Conservation (phyloP, 2,888 invertebrate species). For the Synanthedon formicaeformis region DNA sequence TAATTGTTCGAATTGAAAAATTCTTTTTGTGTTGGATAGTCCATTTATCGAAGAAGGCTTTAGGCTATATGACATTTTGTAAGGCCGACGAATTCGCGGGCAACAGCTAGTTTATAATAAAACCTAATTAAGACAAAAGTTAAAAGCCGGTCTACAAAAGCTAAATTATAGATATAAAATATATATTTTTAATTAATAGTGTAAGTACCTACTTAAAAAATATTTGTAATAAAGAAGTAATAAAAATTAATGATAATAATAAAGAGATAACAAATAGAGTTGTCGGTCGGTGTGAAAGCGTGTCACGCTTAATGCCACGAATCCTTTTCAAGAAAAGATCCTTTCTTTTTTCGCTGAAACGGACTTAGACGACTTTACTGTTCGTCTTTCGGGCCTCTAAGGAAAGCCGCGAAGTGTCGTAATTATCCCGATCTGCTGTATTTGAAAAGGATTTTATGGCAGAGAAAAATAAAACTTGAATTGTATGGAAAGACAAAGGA, state of each 20-base stretch:
- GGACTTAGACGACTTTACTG: slow-evolving; percentile 64
- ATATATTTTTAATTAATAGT: neutral
- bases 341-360: slow-evolving; percentile 55
- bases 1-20: too few relatives aligned
- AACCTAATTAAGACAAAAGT: too few relatives aligned
- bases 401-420: slow-evolving; percentile 63
- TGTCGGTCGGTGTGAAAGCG: slow-evolving; percentile 30
- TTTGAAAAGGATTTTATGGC: slow-evolving; percentile 12
- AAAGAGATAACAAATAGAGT: too few relatives aligned
- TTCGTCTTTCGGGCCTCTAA: slow-evolving; percentile 54
- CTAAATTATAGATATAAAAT: too few relatives aligned
- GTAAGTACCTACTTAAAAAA: neutral
- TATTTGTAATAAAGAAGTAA: neutral
- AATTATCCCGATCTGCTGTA: slow-evolving; percentile 43
- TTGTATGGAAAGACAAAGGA: too few relatives aligned
- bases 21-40: too few relatives aligned
- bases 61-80: too few relatives aligned
- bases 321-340: slow-evolving; percentile 59
- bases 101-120: too few relatives aligned
- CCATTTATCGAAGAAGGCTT: too few relatives aligned
- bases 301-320: slow-evolving; percentile 39
- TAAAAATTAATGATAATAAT: too few relatives aligned
- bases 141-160: too few relatives aligned
- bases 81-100: too few relatives aligned
- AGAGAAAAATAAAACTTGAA: neutral